Percentiles rank a stretch among this genome's conserved stretches.
phyloP scores from a whole-genome alignment of 2,113 vertebrate species.

The Hiodon tergisus region DNA sequence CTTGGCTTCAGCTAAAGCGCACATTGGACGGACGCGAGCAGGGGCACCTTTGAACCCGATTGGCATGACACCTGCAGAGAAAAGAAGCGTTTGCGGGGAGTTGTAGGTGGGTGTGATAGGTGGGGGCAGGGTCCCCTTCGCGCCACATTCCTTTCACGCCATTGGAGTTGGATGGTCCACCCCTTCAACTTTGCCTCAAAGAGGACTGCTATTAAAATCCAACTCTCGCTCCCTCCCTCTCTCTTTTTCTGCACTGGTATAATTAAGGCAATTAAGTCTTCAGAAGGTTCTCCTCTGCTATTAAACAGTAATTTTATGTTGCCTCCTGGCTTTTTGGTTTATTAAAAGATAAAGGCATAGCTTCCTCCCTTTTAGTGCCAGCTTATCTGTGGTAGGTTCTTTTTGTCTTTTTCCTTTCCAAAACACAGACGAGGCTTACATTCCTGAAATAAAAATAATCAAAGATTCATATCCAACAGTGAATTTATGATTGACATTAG shows the following conservation, averaged over 20 bases:
- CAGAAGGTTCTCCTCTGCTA: slow-evolving; percentile 62
- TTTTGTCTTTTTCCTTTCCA: slow-evolving; percentile 24
- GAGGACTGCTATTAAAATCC: slow-evolving; percentile 16
- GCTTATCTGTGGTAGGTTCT: slow-evolving; percentile 59
- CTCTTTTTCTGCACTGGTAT: slow-evolving; percentile 48
- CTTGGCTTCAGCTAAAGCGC: too few relatives aligned
- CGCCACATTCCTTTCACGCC: slow-evolving; percentile 16
- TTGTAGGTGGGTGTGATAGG: background rate
- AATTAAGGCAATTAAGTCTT: slow-evolving; percentile 73
- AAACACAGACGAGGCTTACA: slow-evolving; percentile 49
- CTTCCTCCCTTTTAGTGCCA: slow-evolving; percentile 56
- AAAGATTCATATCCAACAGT: slow-evolving; percentile 15
- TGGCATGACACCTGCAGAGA: slow-evolving; percentile 17
- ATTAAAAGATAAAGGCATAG: slow-evolving; percentile 73
- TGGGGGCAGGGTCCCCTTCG: background rate
- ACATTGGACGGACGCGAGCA: too few relatives aligned
- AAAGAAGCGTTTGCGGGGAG: background rate
- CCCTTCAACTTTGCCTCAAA: background rate
- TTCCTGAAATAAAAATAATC: slow-evolving; percentile 46
- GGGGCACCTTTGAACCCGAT: too few relatives aligned
- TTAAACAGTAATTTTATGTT: slow-evolving; percentile 68
- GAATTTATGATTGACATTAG: background rate
- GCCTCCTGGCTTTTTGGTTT: slow-evolving; percentile 67
- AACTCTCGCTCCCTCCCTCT: slow-evolving; percentile 29
- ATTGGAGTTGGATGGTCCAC: slow-evolving; percentile 20